A percentile compares a stretch with the other conserved stretches of the same genome.
These are phyloP conservation scores for Sturnira hondurensis DNA, from an alignment of 2,113 vertebrate genomes.

Conservation along the genomic window DNA sequence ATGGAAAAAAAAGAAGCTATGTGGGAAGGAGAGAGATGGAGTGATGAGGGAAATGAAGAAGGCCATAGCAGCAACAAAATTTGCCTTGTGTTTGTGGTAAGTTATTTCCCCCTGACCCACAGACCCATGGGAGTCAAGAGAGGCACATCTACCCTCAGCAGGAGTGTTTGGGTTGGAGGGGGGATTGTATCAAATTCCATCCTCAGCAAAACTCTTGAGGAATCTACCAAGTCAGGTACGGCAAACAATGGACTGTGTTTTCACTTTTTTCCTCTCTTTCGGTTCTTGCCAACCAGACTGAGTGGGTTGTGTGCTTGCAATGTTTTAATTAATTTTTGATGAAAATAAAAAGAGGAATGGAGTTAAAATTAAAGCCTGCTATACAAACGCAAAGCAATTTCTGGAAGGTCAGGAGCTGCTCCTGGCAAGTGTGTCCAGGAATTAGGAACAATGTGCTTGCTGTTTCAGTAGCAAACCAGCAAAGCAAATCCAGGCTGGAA, in stretches of 20 bases:
- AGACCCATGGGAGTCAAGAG: background rate
- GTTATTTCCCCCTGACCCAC: background rate
- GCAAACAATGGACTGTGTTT: background rate
- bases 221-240: background rate
- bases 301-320: background rate
- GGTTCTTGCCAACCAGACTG: background rate
- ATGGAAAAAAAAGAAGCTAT: background rate
- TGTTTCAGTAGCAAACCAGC: background rate
- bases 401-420: constrained; percentile 13
- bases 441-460: background rate
- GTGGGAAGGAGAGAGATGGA: background rate
- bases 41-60: background rate
- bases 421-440: background rate
- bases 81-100: background rate
- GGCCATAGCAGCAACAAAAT: background rate
- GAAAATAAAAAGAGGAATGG: background rate
- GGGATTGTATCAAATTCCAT: background rate
- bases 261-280: background rate
- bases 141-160: accelerated
- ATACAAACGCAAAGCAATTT: constrained; percentile 34
- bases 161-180: background rate
- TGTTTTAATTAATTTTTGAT: constrained; percentile 59
- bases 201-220: background rate
- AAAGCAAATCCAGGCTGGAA: background rate
- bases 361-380: constrained; percentile 50